Percentiles rank a stretch among this genome's conserved stretches.
Conservation (phyloP, 2,113 vertebrate species). For the Meleagris gallopavo region DNA sequence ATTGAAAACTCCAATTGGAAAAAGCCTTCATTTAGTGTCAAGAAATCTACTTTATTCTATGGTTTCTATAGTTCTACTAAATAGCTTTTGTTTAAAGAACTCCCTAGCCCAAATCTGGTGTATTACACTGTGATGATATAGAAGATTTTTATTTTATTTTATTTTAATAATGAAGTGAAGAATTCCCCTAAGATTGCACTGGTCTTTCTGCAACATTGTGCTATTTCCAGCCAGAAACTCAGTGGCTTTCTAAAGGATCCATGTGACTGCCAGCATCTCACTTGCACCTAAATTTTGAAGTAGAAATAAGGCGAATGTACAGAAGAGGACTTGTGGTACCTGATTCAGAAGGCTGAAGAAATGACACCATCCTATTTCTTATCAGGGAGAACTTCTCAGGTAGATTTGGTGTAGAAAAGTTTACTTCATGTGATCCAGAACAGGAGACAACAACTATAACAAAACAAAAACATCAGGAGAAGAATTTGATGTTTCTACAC, state of each 20-base stretch:
- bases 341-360: conserved; percentile 37
- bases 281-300: neutral
- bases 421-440: conserved; percentile 31
- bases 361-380: conserved; percentile 33
- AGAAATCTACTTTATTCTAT: neutral
- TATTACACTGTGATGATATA: neutral
- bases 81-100: neutral
- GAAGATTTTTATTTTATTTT: neutral
- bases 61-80: neutral
- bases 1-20: neutral
- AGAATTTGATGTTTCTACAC: neutral
- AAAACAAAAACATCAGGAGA: neutral
- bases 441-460: conserved; percentile 27
- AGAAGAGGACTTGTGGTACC: conserved; percentile 27
- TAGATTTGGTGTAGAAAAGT: conserved; percentile 23
- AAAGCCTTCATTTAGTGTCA: neutral
- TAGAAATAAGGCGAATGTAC: neutral
- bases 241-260: neutral
- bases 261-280: neutral
- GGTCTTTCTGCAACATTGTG: neutral
- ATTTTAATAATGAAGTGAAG: neutral
- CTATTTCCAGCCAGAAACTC: neutral
- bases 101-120: neutral
- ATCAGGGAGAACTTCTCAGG: neutral
- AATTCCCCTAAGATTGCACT: neutral